Percentiles rank a stretch among this genome's conserved stretches.
These are phyloP conservation scores for Diglossa cyanea DNA, from an alignment of 2,797 vertebrate genomes.

Conservation along the genomic window DNA sequence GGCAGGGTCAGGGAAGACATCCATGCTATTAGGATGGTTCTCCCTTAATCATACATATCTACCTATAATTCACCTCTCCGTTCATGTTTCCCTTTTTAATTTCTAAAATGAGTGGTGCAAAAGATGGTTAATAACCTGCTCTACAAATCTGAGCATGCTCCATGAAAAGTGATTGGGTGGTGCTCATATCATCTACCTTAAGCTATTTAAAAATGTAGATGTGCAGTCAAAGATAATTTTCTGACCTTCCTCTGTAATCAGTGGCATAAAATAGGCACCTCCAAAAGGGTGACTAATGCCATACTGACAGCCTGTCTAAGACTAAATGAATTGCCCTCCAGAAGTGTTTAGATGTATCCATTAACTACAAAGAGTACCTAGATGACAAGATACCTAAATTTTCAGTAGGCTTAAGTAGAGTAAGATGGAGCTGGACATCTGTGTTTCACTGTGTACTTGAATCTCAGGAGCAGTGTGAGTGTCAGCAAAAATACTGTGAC, in stretches of 20 bases:
- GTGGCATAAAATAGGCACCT: slow-evolving; percentile 44
- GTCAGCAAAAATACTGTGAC: background rate
- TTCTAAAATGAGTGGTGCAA: slow-evolving; percentile 25
- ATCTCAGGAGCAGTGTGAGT: background rate
- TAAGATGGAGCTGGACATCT: background rate
- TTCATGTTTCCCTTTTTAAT: slow-evolving; percentile 23
- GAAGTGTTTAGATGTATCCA: slow-evolving; percentile 52
- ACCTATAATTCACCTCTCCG: background rate
- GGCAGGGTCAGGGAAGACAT: background rate
- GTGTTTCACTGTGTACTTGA: background rate
- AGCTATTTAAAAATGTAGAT: slow-evolving; percentile 53
- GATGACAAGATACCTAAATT: slow-evolving; percentile 32
- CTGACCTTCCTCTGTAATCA: slow-evolving; percentile 62
- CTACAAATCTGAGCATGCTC: slow-evolving; percentile 17
- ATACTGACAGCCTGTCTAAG: slow-evolving; percentile 21
- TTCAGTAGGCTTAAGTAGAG: background rate
- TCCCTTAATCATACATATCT: slow-evolving; percentile 20
- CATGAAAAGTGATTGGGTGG: slow-evolving; percentile 23
- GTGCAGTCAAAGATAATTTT: slow-evolving; percentile 45
- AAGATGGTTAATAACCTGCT: background rate
- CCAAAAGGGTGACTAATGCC: slow-evolving; percentile 44
- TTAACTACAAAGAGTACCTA: slow-evolving; percentile 49
- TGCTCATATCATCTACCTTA: slow-evolving; percentile 32
- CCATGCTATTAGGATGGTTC: background rate
- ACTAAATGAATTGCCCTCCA: slow-evolving; percentile 38